These are phyloP conservation scores for Dryobota labecula DNA, from an alignment of 2,888 invertebrate species.

Conservation along the genomic window DNA sequence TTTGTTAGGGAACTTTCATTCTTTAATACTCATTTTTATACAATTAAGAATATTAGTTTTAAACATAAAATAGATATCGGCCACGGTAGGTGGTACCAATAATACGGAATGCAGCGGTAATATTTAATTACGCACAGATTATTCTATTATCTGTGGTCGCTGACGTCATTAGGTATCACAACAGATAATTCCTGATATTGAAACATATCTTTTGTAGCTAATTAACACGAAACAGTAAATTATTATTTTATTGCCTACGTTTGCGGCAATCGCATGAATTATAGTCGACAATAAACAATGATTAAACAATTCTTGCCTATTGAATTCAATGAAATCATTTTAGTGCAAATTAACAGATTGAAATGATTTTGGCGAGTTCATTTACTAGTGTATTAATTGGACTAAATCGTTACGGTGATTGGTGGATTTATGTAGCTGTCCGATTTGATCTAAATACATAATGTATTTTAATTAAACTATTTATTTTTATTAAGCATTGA, in stretches of 20 bases:
- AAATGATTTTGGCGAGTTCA: constrained; percentile 53
- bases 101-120: constrained; percentile 7
- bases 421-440: constrained; percentile 44
- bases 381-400: constrained; percentile 54
- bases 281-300: constrained; percentile 66
- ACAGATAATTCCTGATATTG: constrained; percentile 57
- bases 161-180: constrained; percentile 55
- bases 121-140: constrained; percentile 29
- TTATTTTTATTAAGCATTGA: constrained; percentile 34
- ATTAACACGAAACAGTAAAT: constrained; percentile 66
- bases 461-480: constrained; percentile 33
- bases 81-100: not conserved
- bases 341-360: constrained; percentile 54
- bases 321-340: constrained; percentile 65
- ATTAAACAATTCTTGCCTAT: constrained; percentile 63
- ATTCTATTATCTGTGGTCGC: constrained; percentile 23
- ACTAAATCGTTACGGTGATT: constrained; percentile 41
- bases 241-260: constrained; percentile 66
- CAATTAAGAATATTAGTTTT: not conserved
- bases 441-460: constrained; percentile 31
- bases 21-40: not conserved
- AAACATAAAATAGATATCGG: not conserved
- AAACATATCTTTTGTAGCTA: constrained; percentile 64
- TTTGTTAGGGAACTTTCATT: not conserved
- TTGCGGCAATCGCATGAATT: constrained; percentile 65